Base-by-base conservation (phyloP, 1,140 invertebrate species). In the Leptinotarsa defecta region DNA sequence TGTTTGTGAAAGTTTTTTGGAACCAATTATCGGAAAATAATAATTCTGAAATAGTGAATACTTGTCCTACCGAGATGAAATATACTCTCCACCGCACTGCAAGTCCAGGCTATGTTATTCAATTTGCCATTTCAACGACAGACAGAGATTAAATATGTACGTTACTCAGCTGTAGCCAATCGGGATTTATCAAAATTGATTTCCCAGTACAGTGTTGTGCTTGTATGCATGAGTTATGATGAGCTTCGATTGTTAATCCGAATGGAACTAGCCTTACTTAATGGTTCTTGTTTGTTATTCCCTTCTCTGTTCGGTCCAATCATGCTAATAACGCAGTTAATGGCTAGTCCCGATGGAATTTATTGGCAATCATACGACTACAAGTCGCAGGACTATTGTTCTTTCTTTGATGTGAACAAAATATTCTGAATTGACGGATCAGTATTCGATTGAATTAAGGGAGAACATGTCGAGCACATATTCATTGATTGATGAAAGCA, bases 211-310 rank as follows among this genome's bases (percentile, higher is more conserved):
- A 43, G 34, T 43, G 52, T 19, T 15, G n/a, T 57, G 52, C 52
- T 57, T 19, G 52, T 57, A 57, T 57, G 52, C 52, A 57, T 57
- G 63, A 68, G 34, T 68, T 68, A 68, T 68, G 67, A 48, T 48
- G 34, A 48, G 43, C 24, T n/a, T 13, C 19, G 67, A 68, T 68
- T 68, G 34, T 68, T 68, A 48, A 43, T 68, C 67, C n/a, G 15
- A 68, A 67, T 67, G 13, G 22, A 67, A 67, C 64, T 67, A 24
- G 24, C 67, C 67, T 67, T 24, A 67, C 22, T 67, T 24, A 67
- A 67, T 34, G 27, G 64, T 67, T 20, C 64, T 68, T 68, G 67
- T 68, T 68, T 68, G 67, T 68, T 43, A 68, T 68, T 68, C 67
- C 24, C 24, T 27, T 49, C 67, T 68, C 67, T 68, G 67, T 68